A percentile compares a stretch with the other conserved stretches of the same genome.
Conservation (phyloP, 2,113 vertebrate species). For the Chamaea fasciata region DNA sequence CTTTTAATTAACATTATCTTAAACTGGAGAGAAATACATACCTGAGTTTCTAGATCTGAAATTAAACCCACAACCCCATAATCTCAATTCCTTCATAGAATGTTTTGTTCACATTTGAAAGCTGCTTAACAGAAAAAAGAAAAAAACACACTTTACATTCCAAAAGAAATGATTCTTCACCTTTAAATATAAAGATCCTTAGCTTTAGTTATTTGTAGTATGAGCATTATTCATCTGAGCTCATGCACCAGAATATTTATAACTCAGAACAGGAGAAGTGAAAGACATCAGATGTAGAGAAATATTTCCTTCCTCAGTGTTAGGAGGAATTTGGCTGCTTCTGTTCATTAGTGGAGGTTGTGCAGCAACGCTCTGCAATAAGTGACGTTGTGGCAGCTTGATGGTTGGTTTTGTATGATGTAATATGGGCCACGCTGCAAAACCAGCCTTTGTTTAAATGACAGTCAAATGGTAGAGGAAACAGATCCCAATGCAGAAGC, state of each 20-base stretch:
- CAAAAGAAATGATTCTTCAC: neutral
- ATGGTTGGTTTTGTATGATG: neutral
- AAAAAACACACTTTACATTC: neutral
- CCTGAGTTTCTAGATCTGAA: neutral
- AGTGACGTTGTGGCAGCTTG: neutral
- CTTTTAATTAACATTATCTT: neutral
- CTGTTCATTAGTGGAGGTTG: neutral
- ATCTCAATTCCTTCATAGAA: neutral
- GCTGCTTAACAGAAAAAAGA: neutral
- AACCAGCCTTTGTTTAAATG: neutral
- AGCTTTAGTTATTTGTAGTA: constrained; percentile 14
- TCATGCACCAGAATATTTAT: constrained; percentile 20
- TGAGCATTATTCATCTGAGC: constrained; percentile 6
- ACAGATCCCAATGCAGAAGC: neutral
- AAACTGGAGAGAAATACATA: neutral
- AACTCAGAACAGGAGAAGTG: constrained; percentile 13
- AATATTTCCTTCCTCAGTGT: neutral
- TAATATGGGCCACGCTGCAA: neutral
- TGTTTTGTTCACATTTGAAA: neutral
- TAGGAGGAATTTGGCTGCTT: neutral
- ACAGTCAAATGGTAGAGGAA: neutral
- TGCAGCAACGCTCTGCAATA: neutral
- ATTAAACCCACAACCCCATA: neutral
- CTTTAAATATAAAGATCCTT: neutral
- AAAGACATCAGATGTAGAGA: neutral